These are phyloP conservation scores for Polyergus mexicanus DNA, from an alignment of 1,140 invertebrate genomes.

Conservation along the genomic window DNA sequence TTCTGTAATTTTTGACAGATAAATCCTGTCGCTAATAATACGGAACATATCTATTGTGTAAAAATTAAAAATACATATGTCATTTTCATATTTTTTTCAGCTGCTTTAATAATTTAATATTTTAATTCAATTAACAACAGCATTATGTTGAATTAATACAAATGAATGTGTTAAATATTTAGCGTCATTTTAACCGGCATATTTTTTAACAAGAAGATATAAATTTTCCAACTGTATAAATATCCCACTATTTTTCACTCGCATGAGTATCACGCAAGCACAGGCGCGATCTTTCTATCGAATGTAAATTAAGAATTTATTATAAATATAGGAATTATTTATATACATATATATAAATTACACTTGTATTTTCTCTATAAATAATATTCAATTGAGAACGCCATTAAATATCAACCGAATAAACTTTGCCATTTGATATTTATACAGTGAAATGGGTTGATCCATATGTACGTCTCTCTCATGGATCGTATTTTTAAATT, in stretches of 20 bases:
- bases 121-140: too few species aligned
- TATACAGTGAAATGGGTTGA: background rate
- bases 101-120: too few species aligned
- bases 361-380: too few species aligned
- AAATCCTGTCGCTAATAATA: too few species aligned
- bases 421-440: slow-evolving; percentile 3
- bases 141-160: too few species aligned
- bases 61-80: too few species aligned
- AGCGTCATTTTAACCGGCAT: too few species aligned
- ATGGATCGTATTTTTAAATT: background rate
- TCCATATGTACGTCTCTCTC: background rate
- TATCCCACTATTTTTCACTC: background rate
- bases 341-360: background rate
- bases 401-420: slow-evolving; percentile 17
- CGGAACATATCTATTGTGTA: too few species aligned
- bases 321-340: background rate
- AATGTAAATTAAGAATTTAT: background rate
- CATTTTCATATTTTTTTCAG: too few species aligned
- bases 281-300: background rate
- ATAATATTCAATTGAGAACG: slow-evolving; percentile 6
- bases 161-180: too few species aligned
- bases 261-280: background rate
- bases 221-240: background rate
- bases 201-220: too few species aligned
- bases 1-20: too few species aligned